These are phyloP conservation scores for Xylota segnis DNA, from an alignment of 2,888 invertebrate genomes.

Conservation along the genomic window DNA sequence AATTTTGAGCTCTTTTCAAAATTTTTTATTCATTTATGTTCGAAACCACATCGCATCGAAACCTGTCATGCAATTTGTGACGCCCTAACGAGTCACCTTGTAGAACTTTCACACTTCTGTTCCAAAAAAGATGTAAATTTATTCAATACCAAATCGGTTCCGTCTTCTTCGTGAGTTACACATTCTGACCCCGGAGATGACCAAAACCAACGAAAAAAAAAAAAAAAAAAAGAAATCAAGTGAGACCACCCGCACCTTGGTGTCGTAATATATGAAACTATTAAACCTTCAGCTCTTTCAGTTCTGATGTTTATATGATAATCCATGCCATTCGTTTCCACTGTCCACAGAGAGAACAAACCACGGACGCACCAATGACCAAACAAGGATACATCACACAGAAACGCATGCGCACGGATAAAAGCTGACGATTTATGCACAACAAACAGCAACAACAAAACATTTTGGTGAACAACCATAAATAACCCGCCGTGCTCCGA, in stretches of 20 bases:
- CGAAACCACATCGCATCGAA: too few relatives aligned
- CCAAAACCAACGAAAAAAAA: not conserved
- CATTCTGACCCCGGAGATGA: not conserved
- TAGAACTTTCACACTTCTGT: conserved; percentile 56
- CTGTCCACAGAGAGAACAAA: conserved; percentile 16
- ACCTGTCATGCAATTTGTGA: conserved; percentile 50
- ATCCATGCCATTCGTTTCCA: conserved; percentile 58
- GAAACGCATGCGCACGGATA: conserved; percentile 13
- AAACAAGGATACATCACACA: conserved; percentile 68
- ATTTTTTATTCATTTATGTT: too few relatives aligned
- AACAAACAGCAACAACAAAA: conserved; percentile 73
- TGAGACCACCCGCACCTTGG: conserved; percentile 71
- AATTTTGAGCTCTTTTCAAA: too few relatives aligned
- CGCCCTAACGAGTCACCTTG: conserved; percentile 7
- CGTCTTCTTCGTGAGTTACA: conserved; percentile 37
- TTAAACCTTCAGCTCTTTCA: conserved; percentile 69
- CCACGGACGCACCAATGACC: not conserved
- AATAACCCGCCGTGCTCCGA: conserved; percentile 71
- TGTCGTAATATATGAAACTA: conserved; percentile 73
- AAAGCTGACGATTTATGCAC: conserved; percentile 75
- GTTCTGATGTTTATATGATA: conserved; percentile 63
- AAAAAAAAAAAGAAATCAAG: conserved; percentile 2
- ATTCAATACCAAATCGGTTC: conserved; percentile 54
- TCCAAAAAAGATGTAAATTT: conserved; percentile 54
- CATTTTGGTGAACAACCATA: conserved; percentile 73